Percentiles rank a stretch among this genome's conserved stretches.
Conservation (phyloP, 2,888 invertebrate species). For the Tachystola acroxantha region DNA sequence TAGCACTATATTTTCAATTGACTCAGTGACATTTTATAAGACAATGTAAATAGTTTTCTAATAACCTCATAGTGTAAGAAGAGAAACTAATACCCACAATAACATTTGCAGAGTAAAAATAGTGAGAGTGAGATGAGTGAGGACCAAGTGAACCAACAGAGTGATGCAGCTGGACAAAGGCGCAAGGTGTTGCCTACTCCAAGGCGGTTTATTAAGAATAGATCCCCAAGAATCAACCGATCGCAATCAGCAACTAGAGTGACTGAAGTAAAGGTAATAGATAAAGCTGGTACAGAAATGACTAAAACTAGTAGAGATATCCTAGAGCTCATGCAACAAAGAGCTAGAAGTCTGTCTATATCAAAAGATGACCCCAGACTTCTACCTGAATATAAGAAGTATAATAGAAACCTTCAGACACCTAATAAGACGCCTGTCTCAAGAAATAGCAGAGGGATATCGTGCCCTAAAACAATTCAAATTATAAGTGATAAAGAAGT, state of each 20-base stretch:
- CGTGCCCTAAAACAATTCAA: constrained; percentile 74
- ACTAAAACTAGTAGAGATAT: constrained; percentile 70
- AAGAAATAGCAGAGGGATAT: constrained; percentile 57
- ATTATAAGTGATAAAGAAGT: constrained; percentile 73
- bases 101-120: constrained; percentile 74
- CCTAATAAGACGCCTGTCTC: constrained; percentile 69
- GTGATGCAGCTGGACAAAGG: constrained; percentile 35
- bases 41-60: constrained; percentile 37
- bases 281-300: constrained; percentile 60
- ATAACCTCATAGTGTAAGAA: constrained; percentile 36
- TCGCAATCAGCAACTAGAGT: constrained; percentile 77
- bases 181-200: constrained; percentile 64
- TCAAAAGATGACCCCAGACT: constrained; percentile 70
- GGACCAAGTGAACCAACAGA: constrained; percentile 54
- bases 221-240: constrained; percentile 67
- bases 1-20: constrained; percentile 59
- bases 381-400: constrained; percentile 46
- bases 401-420: constrained; percentile 71
- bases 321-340: constrained; percentile 67
- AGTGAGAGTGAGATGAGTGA: constrained; percentile 79
- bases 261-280: constrained; percentile 49
- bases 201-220: constrained; percentile 60
- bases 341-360: constrained; percentile 70
- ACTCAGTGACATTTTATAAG: constrained; percentile 37
- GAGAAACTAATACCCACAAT: constrained; percentile 55